Percentiles rank a stretch among this genome's conserved stretches.
Evolutionary conservation across 2,888 invertebrate genomes (phyloP).

Genomic region (Chromoteleia sp.): DNA sequence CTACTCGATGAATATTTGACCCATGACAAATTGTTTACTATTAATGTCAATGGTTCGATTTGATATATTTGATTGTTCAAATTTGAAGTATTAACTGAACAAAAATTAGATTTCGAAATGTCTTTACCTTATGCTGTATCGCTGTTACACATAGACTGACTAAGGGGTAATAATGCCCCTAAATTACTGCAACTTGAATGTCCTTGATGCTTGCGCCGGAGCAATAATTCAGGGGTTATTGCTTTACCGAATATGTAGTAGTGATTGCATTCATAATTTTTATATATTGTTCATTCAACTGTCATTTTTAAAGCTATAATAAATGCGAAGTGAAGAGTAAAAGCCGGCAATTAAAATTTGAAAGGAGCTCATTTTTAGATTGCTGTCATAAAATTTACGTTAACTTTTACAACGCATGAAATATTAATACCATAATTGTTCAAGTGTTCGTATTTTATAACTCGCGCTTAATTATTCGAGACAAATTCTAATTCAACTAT

Average conservation of each 20-base stretch:
- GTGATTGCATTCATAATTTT: constrained; percentile 10
- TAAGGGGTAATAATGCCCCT: constrained; percentile 50
- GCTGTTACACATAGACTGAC: constrained; percentile 36
- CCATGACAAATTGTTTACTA: too few relatives aligned
- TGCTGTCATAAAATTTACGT: neutral
- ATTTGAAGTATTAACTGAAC: neutral
- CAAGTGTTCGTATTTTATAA: neutral
- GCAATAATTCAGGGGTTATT: constrained; percentile 48
- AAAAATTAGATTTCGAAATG: constrained; percentile 32
- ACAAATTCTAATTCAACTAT: too few relatives aligned
- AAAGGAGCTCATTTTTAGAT: neutral
- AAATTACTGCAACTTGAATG: constrained; percentile 45
- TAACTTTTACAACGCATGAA: neutral
- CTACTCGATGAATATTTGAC: too few relatives aligned
- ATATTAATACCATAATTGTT: constrained; percentile 1
- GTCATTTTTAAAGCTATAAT: constrained; percentile 13
- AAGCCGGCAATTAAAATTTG: constrained; percentile 8
- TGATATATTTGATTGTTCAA: too few relatives aligned
- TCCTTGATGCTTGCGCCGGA: constrained; percentile 25
- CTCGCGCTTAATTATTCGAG: neutral
- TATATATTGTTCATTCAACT: constrained; percentile 18
- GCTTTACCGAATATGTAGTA: constrained; percentile 26
- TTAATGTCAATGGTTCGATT: too few relatives aligned
- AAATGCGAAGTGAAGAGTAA: neutral
- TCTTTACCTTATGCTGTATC: constrained; percentile 29